Conservation (phyloP, 2,113 vertebrate species). For the Macquaria australasica region DNA sequence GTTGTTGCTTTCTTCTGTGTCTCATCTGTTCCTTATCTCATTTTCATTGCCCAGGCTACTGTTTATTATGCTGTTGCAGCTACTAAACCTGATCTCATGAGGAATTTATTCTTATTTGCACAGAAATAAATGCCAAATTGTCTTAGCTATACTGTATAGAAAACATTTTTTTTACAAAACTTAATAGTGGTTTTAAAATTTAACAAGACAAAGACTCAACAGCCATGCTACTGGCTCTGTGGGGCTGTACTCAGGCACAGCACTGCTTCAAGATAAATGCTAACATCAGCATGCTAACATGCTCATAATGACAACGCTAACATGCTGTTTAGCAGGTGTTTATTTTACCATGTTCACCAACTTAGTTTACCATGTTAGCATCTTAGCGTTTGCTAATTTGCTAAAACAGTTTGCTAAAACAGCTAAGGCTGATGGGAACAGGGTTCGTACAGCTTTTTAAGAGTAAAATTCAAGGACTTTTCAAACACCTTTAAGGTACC, state of each 20-base stretch:
- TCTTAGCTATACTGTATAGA: background rate
- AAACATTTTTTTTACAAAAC: background rate
- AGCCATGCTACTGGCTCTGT: background rate
- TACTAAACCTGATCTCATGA: slow-evolving; percentile 6
- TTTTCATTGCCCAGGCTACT: slow-evolving; percentile 2
- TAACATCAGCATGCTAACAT: background rate
- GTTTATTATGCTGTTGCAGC: slow-evolving; percentile 20
- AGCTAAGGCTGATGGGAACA: background rate
- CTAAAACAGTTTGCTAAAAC: too few species aligned
- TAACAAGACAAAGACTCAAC: background rate
- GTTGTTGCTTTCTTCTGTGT: background rate
- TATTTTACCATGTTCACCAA: background rate
- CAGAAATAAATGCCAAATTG: background rate
- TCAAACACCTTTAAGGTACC: too few species aligned
- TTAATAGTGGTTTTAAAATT: background rate
- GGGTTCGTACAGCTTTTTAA: too few species aligned
- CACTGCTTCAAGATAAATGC: background rate
- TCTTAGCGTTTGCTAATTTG: too few species aligned
- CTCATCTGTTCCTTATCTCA: slow-evolving; percentile 33
- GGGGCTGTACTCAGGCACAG: too few species aligned
- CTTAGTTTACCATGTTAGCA: background rate
- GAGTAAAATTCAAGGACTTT: too few species aligned
- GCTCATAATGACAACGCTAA: background rate
- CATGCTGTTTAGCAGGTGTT: background rate
- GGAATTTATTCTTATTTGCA: background rate